These are phyloP conservation scores for Bradypodion ventrale DNA, from an alignment of 2,797 vertebrate species.

Conservation along the genomic window DNA sequence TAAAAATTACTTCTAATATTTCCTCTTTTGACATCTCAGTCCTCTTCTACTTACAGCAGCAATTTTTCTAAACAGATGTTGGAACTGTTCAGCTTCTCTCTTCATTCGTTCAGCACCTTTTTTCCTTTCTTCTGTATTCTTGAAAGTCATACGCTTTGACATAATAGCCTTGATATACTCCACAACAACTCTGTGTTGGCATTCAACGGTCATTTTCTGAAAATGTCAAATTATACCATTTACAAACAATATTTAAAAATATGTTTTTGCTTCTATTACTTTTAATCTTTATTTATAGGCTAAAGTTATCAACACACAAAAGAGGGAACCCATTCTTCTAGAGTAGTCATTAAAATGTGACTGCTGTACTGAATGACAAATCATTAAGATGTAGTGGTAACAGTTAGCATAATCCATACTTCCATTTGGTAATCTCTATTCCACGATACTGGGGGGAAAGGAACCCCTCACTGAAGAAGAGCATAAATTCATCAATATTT, in stretches of 20 bases:
- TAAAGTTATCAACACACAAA: neutral
- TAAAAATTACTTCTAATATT: neutral
- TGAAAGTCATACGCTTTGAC: slow-evolving; percentile 93
- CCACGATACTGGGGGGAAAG: neutral
- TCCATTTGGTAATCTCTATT: neutral
- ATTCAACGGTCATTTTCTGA: slow-evolving; percentile 91
- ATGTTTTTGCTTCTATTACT: neutral
- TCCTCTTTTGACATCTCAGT: neutral
- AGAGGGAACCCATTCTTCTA: neutral
- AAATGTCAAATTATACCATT: neutral
- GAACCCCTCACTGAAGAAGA: neutral
- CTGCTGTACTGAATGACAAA: no score
- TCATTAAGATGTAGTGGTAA: neutral
- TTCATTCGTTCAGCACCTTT: slow-evolving; percentile 96
- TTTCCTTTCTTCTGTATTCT: slow-evolving; percentile 89
- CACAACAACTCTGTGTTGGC: slow-evolving; percentile 89
- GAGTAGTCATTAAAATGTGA: neutral
- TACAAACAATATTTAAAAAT: neutral
- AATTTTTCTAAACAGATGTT: slow-evolving; percentile 91
- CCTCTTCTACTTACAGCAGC: slow-evolving; percentile 81
- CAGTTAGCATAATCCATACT: neutral
- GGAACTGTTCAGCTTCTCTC: slow-evolving; percentile 91
- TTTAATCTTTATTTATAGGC: neutral
- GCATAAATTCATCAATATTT: neutral
- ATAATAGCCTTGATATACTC: slow-evolving; percentile 95